Conservation (phyloP, 2,888 invertebrate species). For the Agrochola lychnidis region DNA sequence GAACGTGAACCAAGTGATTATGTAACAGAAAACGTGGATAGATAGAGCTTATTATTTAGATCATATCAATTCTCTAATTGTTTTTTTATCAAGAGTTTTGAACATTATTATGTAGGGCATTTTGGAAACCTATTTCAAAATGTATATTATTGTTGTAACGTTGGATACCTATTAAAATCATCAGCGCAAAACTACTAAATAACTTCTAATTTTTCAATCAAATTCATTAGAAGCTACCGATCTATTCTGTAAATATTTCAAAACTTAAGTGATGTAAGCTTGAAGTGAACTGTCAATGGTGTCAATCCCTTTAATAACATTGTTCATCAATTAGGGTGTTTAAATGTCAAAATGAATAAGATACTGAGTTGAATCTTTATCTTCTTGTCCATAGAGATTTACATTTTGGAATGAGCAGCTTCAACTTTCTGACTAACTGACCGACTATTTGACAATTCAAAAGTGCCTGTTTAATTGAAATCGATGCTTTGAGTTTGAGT, state of each 20-base stretch:
- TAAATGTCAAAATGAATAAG: background rate
- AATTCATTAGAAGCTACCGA: background rate
- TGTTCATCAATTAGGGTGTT: background rate
- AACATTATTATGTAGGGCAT: background rate
- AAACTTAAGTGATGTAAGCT: no score
- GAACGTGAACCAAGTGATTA: background rate
- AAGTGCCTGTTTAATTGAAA: no score
- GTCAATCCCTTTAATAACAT: no score
- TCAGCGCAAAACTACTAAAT: background rate
- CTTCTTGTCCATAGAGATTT: no score
- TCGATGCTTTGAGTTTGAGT: no score
- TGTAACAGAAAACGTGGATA: slow-evolving; percentile 9
- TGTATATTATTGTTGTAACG: background rate
- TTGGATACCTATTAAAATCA: background rate
- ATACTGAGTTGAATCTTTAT: background rate
- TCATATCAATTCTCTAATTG: background rate
- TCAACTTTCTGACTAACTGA: no score
- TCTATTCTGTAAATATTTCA: no score
- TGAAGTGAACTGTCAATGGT: no score
- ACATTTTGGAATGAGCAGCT: no score
- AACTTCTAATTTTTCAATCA: no score
- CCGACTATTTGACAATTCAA: no score
- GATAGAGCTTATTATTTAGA: background rate
- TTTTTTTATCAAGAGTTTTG: background rate
- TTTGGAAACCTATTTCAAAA: background rate